These are phyloP conservation scores for Aplysina aerophoba DNA, from an alignment of 37 sponge, comb jelly and placozoan species.

Conservation along the genomic window DNA sequence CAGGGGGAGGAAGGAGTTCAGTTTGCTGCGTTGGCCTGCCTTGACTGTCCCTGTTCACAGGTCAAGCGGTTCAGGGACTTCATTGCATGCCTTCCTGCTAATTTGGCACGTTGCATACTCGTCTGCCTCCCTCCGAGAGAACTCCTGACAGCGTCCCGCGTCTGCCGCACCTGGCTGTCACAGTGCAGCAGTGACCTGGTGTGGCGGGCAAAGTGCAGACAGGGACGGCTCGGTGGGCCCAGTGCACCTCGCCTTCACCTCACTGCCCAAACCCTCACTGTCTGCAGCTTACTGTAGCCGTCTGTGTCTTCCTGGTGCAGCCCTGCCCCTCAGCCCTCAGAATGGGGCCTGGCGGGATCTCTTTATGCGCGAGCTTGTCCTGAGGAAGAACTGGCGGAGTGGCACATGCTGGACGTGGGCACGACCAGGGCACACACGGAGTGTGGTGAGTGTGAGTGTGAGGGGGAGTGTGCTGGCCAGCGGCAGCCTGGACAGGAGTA, in stretches of 20 bases:
- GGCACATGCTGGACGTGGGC: constrained; percentile 32
- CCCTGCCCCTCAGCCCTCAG: constrained; percentile 39
- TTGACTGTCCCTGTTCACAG: constrained; percentile 11
- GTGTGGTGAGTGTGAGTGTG: constrained; percentile 66
- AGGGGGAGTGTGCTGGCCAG: constrained; percentile 48
- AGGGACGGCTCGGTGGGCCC: too few relatives aligned
- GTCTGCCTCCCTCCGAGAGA: constrained; percentile 55
- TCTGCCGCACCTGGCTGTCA: constrained; percentile 50
- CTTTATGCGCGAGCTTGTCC: constrained; percentile 52
- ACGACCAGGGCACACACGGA: constrained; percentile 50
- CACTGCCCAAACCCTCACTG: too few relatives aligned
- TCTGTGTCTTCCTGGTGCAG: too few relatives aligned
- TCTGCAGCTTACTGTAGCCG: too few relatives aligned
- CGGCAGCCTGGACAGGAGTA: constrained; percentile 63
- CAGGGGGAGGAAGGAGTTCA: too few relatives aligned
- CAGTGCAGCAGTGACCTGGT: constrained; percentile 49
- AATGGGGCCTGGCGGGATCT: constrained; percentile 48
- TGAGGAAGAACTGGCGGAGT: constrained; percentile 70
- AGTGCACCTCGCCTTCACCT: too few relatives aligned
- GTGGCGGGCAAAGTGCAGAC: too few relatives aligned
- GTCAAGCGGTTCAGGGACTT: constrained; percentile 55
- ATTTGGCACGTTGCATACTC: constrained; percentile 30
- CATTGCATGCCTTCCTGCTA: constrained; percentile 44
- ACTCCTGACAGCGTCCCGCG: constrained; percentile 47
- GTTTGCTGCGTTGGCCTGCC: too few relatives aligned